Conservation (phyloP, 35 echinoderm and acorn worm genomes). For the Diadema setosum region DNA sequence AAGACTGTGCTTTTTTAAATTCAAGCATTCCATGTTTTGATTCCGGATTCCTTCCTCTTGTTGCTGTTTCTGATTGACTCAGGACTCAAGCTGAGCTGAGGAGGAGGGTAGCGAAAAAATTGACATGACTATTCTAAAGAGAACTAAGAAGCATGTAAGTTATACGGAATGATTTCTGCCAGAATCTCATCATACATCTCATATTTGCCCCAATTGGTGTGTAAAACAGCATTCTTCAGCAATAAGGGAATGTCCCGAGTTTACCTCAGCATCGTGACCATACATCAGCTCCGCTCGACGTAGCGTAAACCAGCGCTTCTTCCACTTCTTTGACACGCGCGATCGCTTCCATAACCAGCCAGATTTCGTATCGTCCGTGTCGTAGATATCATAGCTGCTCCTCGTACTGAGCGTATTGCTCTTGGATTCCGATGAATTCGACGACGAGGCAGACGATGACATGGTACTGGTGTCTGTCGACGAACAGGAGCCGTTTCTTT, state of each 20-base stretch:
- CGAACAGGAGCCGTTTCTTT: not conserved
- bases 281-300: conserved; percentile 48
- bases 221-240: too few species aligned
- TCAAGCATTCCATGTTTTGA: too few species aligned
- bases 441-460: not conserved
- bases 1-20: too few species aligned
- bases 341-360: conserved; percentile 77
- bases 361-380: conserved; percentile 51
- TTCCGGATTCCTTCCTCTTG: too few species aligned
- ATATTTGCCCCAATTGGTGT: too few species aligned
- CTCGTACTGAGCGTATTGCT: conserved; percentile 10
- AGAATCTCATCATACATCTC: not conserved
- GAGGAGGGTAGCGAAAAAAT: not conserved
- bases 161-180: not conserved
- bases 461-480: not conserved
- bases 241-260: too few species aligned
- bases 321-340: conserved; percentile 71
- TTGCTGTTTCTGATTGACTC: too few species aligned
- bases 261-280: conserved; percentile 55
- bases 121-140: not conserved
- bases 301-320: conserved; percentile 69
- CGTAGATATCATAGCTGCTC: conserved; percentile 11
- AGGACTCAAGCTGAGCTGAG: not conserved
- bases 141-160: not conserved
- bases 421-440: not conserved